Percentiles rank a stretch among this genome's conserved stretches.
phyloP scores from a whole-genome alignment of 2,113 vertebrate genomes.

The Gallinago jamesoni region DNA sequence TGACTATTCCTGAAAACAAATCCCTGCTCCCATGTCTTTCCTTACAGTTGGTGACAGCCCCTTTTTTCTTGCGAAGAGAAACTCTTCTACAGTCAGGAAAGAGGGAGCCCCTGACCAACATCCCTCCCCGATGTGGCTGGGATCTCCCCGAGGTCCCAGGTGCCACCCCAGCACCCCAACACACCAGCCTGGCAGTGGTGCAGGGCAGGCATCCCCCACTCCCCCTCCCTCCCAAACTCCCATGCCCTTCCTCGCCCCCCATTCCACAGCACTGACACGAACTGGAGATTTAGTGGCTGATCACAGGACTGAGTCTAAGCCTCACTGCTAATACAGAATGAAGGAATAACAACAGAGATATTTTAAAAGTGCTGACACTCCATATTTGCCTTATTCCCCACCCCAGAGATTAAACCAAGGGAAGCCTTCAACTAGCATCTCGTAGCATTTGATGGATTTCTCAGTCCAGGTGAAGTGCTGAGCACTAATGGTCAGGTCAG shows the following conservation, averaged over 20 bases:
- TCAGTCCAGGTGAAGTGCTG: not conserved
- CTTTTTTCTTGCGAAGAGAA: not conserved
- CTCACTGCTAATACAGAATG: not conserved
- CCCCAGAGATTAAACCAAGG: not conserved
- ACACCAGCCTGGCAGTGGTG: accelerated
- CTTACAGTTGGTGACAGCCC: not conserved
- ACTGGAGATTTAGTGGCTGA: not conserved
- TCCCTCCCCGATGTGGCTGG: accelerated
- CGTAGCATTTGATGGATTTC: not conserved
- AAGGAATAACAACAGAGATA: not conserved
- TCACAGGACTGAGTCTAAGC: not conserved
- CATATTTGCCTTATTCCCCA: not conserved
- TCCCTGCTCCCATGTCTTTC: not conserved
- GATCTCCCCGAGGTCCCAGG: not conserved
- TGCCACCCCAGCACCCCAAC: not conserved
- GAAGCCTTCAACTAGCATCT: not conserved
- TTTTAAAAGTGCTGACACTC: not conserved
- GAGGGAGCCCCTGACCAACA: not conserved
- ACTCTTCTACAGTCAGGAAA: not conserved
- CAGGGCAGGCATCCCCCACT: not conserved
- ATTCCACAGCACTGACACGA: not conserved
- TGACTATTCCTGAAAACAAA: not conserved
- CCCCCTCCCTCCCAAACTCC: not conserved
- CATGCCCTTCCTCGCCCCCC: not conserved
- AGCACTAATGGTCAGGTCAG: not conserved